These are phyloP conservation scores for Hirundo rustica DNA, from an alignment of 2,797 vertebrate species.

Conservation along the genomic window DNA sequence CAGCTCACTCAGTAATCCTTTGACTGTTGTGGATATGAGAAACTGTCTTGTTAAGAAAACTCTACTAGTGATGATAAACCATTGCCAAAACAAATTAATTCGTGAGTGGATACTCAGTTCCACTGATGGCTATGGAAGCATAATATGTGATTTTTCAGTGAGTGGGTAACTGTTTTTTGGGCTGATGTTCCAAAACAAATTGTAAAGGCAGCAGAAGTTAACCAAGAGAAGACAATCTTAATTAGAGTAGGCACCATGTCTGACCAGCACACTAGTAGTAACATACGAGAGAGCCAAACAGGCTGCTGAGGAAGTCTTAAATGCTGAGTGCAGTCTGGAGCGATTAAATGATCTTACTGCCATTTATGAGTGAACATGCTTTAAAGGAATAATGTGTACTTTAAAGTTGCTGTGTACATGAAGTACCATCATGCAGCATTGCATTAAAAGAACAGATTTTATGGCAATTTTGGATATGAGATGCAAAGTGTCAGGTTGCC, in stretches of 20 bases:
- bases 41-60: not conserved
- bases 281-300: not conserved
- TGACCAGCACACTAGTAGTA: not conserved
- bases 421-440: not conserved
- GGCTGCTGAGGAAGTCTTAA: not conserved
- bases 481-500: not conserved
- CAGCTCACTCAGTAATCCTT: not conserved
- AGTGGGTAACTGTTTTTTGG: not conserved
- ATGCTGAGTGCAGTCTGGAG: not conserved
- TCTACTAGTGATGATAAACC: not conserved
- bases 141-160: not conserved
- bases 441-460: not conserved
- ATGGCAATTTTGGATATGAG: not conserved
- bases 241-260: not conserved
- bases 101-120: not conserved
- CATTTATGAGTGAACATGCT: not conserved
- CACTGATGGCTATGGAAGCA: not conserved
- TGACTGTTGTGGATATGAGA: not conserved
- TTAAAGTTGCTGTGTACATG: not conserved
- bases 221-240: not conserved
- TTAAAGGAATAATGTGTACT: not conserved
- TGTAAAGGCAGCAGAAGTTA: not conserved
- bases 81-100: not conserved
- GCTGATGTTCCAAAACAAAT: not conserved
- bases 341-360: not conserved